phyloP scores from a whole-genome alignment of 2,888 invertebrate species.

The Drosophila dives region DNA sequence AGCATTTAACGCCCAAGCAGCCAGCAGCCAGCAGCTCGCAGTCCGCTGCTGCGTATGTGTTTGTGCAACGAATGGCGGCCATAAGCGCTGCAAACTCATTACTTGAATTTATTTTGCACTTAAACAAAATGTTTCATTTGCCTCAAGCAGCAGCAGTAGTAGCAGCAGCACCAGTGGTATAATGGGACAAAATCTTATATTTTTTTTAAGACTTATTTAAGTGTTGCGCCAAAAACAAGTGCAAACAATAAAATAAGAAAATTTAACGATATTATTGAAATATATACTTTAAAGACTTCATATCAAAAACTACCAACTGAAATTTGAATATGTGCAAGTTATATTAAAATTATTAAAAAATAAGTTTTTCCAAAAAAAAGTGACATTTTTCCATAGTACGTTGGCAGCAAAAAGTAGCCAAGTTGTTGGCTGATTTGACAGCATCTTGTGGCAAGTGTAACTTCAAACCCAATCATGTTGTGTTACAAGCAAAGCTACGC shows the following conservation, averaged over 20 bases:
- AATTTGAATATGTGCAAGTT: neutral
- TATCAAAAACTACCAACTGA: neutral
- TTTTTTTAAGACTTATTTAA: neutral
- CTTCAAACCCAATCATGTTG: conserved; percentile 19
- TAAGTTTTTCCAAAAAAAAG: neutral
- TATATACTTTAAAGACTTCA: neutral
- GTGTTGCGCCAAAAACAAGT: neutral
- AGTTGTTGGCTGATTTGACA: conserved; percentile 5
- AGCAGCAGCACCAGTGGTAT: neutral
- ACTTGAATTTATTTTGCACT: conserved; percentile 80
- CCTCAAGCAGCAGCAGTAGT: conserved; percentile 32
- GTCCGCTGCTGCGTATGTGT: conserved; percentile 26
- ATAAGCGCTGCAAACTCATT: conserved; percentile 76
- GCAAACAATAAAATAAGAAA: neutral
- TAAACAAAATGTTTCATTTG: conserved; percentile 80
- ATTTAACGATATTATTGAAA: neutral
- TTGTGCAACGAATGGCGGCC: conserved; percentile 46
- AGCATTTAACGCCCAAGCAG: conserved; percentile 67
- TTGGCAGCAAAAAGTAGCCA: neutral
- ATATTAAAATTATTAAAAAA: neutral
- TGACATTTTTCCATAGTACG: neutral
- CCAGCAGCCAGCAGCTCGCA: neutral
- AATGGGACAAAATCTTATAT: neutral
- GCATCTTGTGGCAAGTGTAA: conserved; percentile 7
- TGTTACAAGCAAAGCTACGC: conserved; percentile 26